A percentile compares a stretch with the other conserved stretches of the same genome.
phyloP scores from a whole-genome alignment of 2,888 invertebrate genomes.

The Argynnis bischoffii region DNA sequence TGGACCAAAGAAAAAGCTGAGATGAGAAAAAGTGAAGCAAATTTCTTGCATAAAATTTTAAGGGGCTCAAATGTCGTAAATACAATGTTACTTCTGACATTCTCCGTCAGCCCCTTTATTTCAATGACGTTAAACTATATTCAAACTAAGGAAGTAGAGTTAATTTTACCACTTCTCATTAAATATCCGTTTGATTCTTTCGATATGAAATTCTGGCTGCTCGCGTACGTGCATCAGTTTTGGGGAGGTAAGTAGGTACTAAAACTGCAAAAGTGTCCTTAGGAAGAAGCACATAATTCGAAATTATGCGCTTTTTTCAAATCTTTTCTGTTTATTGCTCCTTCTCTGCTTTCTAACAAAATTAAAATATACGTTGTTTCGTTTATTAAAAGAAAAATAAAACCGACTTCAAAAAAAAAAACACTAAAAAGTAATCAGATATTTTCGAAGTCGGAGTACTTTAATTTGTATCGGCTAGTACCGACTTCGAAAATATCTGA shows the following conservation, averaged over 20 bases:
- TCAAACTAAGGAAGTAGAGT: slow-evolving; percentile 48
- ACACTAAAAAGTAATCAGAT: no score
- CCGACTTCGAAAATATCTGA: no score
- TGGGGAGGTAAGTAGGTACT: slow-evolving; percentile 52
- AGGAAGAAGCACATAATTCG: no score
- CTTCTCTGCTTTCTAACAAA: no score
- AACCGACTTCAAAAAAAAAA: no score
- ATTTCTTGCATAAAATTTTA: slow-evolving; percentile 51
- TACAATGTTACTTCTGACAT: slow-evolving; percentile 44
- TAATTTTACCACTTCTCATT: slow-evolving; percentile 55
- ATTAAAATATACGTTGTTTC: no score
- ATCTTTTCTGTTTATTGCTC: no score
- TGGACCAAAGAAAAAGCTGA: slow-evolving; percentile 19
- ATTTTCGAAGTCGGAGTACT: no score
- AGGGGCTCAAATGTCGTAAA: slow-evolving; percentile 50
- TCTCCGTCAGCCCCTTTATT: slow-evolving; percentile 50
- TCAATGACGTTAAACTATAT: slow-evolving; percentile 52
- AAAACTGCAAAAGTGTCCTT: no score
- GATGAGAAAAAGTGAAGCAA: slow-evolving; percentile 42
- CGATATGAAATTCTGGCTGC: slow-evolving; percentile 55
- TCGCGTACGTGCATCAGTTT: slow-evolving; percentile 57
- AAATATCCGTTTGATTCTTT: slow-evolving; percentile 62
- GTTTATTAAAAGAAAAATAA: no score
- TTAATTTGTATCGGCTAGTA: no score
- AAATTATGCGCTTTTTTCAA: no score